A percentile compares a stretch with the other conserved stretches of the same genome.
Conservation (phyloP, 2,113 vertebrate species). For the Apodemus speciosus region DNA sequence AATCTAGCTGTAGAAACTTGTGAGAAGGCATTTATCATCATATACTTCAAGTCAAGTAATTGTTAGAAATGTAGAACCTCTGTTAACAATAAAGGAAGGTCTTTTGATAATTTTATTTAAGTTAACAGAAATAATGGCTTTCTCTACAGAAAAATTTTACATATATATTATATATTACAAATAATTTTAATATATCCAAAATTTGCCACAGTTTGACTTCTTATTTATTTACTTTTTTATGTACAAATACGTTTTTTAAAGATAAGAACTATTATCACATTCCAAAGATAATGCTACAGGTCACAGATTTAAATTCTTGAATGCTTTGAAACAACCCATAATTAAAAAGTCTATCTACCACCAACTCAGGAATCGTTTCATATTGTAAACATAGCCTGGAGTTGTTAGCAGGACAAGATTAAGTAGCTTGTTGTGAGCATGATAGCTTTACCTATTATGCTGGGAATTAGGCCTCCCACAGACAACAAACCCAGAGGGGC, state of each 20-base stretch:
- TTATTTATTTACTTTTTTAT: constrained; percentile 68
- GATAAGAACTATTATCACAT: constrained; percentile 51
- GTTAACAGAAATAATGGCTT: constrained; percentile 80
- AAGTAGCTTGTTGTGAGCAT: constrained; percentile 72
- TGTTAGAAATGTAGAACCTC: constrained; percentile 53
- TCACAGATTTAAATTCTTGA: constrained; percentile 58
- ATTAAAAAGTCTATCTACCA: constrained; percentile 70
- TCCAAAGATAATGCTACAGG: constrained; percentile 53
- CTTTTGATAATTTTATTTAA: constrained; percentile 80
- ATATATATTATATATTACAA: constrained; percentile 47
- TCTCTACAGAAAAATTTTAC: constrained; percentile 43
- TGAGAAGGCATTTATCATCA: constrained; percentile 79
- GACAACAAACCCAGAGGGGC: constrained; percentile 16
- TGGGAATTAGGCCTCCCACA: constrained; percentile 66
- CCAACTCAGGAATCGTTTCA: constrained; percentile 63
- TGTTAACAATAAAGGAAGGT: constrained; percentile 74
- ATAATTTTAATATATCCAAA: constrained; percentile 56
- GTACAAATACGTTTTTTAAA: constrained; percentile 56
- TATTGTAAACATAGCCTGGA: constrained; percentile 77
- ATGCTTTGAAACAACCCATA: constrained; percentile 77
- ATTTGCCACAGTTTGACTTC: constrained; percentile 41
- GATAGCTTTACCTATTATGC: constrained; percentile 67
- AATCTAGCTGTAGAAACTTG: constrained; percentile 71
- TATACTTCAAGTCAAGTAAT: constrained; percentile 79
- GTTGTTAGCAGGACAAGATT: constrained; percentile 74